Evolutionary conservation across 2,888 invertebrate species (phyloP), one percentile per base, ranked within the genome.

Genomic region (Sicus ferrugineus): DNA sequence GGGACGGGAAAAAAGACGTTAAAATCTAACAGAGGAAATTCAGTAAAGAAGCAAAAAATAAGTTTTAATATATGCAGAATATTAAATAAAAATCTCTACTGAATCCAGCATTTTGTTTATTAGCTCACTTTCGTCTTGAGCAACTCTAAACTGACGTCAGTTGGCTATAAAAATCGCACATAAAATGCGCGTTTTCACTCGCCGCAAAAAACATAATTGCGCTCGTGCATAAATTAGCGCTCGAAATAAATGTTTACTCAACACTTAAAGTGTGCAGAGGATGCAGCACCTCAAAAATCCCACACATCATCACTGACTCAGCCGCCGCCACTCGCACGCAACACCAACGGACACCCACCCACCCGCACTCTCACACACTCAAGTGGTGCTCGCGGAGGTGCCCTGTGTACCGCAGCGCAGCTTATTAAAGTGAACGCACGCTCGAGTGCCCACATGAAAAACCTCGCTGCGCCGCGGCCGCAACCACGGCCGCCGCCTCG

Each of bases 391-490:
- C 11, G 21, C n/a, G 34, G 21, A 14, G 21, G 38, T n/a, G 14
- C n/a, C 30, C 46, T 46, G 48, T 48, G 46, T 26, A 63, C 46
- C 48, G 26, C 28, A 19, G 52, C 34, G 31, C 34, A 19, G 52
- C 38, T 66, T 42, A 56, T 54, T 54, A 54, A 56, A 66, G 42
- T 56, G 42, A 66, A 66, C 65, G 65, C 65, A 66, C 56, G 65
- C 56, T 66, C 56, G 42, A 66, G 65, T 66, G 56, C 65, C 65
- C 65, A 54, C 65, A 66, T 66, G 65, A 54, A 54, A 42, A 56
- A 66, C 31, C 11, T 28, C 9, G 46, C 21, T 46, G 7, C 58
- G 46, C 14, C 31, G 58, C 30, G n/a, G n/a, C n/a, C n/a, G 1
- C 54, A 54, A 28, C 26, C 3, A 0, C 28, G 26, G 11, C 21